Conservation (phyloP, 2,888 invertebrate species). For the Scotopteryx bipunctaria region DNA sequence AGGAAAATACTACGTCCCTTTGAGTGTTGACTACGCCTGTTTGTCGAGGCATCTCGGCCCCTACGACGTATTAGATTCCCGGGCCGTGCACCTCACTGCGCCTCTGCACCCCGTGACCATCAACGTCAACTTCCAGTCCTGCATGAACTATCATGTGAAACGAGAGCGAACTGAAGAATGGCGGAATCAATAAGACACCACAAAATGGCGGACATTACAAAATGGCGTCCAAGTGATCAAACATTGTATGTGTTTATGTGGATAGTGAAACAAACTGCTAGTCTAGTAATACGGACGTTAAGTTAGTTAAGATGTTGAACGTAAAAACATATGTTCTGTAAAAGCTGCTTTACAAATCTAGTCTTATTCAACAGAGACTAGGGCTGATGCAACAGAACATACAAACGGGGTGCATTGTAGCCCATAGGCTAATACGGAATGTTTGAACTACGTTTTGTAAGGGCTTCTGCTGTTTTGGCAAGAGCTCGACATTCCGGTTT, state of each 20-base stretch:
- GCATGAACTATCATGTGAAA: conserved; percentile 70
- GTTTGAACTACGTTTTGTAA: not conserved
- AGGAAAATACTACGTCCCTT: conserved; percentile 91
- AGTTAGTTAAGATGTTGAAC: not conserved
- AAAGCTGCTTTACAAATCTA: no score
- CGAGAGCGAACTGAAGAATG: conserved; percentile 44
- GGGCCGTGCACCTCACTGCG: conserved; percentile 80
- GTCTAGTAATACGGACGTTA: conserved; percentile 7
- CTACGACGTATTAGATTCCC: conserved; percentile 81
- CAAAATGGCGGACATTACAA: conserved; percentile 19
- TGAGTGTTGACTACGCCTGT: conserved; percentile 90
- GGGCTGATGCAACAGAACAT: not conserved
- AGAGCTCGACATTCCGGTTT: not conserved
- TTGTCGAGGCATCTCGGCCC: conserved; percentile 87
- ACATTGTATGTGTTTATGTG: conserved; percentile 2
- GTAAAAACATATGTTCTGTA: no score
- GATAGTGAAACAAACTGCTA: conserved; percentile 14
- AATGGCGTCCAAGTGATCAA: conserved; percentile 11
- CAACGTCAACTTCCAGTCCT: conserved; percentile 90
- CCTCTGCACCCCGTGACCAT: conserved; percentile 94
- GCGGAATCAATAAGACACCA: conserved; percentile 36
- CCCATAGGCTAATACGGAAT: not conserved
- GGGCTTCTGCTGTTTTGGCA: not conserved
- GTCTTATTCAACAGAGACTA: not conserved
- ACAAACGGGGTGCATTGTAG: not conserved